Conservation (phyloP, 2,113 vertebrate genomes). For the Aegithalos caudatus region DNA sequence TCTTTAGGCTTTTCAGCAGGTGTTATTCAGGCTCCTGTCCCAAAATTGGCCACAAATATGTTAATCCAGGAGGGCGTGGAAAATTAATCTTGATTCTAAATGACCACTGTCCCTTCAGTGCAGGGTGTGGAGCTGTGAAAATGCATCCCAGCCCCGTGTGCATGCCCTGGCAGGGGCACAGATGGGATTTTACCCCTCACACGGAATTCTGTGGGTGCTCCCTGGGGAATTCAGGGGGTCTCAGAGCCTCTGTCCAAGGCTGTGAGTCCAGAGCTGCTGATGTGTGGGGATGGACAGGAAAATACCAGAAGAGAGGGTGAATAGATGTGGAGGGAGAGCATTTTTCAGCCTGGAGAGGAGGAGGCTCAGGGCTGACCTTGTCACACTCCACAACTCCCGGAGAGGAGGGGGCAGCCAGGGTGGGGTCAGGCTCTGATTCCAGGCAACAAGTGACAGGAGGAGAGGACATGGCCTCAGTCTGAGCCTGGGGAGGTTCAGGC, state of each 20-base stretch:
- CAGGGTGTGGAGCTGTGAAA: neutral
- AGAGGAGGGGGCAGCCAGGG: too few relatives aligned
- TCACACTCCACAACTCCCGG: neutral
- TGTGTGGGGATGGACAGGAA: neutral
- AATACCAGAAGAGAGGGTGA: neutral
- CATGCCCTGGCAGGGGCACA: neutral
- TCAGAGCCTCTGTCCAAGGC: fast-evolving
- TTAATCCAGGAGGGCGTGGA: neutral
- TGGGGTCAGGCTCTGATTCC: neutral
- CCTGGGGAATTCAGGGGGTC: neutral
- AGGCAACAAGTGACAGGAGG: neutral
- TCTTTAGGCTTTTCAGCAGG: neutral
- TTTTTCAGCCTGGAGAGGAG: neutral
- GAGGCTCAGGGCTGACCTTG: neutral
- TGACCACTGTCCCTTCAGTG: neutral
- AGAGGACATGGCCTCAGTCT: neutral
- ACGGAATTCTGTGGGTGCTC: neutral
- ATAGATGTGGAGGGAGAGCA: neutral
- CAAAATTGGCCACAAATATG: neutral
- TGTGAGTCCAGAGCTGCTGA: neutral
- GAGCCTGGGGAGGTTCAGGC: neutral
- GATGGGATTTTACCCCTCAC: fast-evolving
- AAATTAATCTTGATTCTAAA: neutral
- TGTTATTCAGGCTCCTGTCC: neutral
- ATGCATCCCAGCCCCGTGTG: neutral